These are phyloP conservation scores for Sarcophaga rosellei DNA, from an alignment of 2,888 invertebrate species.

Conservation along the genomic window DNA sequence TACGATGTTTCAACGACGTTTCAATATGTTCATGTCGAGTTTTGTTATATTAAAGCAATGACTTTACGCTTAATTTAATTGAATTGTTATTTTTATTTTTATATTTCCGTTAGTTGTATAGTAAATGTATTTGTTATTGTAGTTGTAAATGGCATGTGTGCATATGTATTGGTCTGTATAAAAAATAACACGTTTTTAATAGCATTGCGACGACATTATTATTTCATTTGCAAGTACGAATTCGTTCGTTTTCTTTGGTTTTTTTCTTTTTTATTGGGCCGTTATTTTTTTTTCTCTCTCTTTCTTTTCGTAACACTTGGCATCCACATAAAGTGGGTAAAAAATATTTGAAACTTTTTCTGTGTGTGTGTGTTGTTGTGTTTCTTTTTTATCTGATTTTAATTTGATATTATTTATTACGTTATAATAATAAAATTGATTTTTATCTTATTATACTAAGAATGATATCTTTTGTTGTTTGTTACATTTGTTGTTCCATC, in stretches of 20 bases:
- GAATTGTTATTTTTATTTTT: background rate
- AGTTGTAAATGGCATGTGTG: too few species aligned
- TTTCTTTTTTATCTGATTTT: constrained; percentile 6
- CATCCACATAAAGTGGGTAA: constrained; percentile 17
- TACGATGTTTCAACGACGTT: too few species aligned
- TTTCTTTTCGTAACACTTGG: constrained; percentile 35
- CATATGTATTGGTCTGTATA: too few species aligned
- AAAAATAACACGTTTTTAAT: too few species aligned
- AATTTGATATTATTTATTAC: constrained; percentile 46
- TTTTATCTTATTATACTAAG: background rate
- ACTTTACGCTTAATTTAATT: background rate
- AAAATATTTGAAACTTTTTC: constrained; percentile 6
- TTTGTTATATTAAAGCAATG: background rate
- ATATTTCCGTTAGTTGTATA: background rate
- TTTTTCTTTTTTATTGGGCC: background rate
- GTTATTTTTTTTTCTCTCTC: background rate
- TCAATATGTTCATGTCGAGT: background rate
- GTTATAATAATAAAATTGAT: constrained; percentile 4
- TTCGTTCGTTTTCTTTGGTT: too few species aligned
- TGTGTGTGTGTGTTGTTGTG: background rate
- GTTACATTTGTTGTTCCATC: constrained; percentile 9
- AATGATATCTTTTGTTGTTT: constrained; percentile 2
- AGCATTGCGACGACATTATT: background rate
- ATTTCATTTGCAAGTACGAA: background rate
- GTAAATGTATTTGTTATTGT: background rate